Percentiles rank a stretch among this genome's conserved stretches.
Conservation (phyloP, 2,113 vertebrate genomes). For the Archilochus colubris region DNA sequence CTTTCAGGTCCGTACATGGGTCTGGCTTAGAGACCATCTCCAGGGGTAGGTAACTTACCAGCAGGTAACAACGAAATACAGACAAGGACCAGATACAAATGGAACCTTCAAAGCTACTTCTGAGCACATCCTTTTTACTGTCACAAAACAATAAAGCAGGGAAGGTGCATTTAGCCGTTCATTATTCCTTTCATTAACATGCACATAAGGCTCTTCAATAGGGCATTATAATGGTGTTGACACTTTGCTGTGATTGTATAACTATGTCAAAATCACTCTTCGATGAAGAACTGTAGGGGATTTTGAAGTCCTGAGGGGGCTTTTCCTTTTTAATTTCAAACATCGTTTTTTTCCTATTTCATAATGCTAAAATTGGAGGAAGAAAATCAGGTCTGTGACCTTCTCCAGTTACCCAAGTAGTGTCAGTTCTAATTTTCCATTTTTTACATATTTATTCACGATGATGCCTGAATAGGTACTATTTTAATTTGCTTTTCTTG, state of each 20-base stretch:
- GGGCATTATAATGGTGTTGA: not conserved
- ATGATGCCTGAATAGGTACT: not conserved
- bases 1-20: not conserved
- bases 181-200: not conserved
- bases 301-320: not conserved
- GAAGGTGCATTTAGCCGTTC: not conserved
- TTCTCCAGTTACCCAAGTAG: not conserved
- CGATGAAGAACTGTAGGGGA: not conserved
- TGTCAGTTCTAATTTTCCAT: not conserved
- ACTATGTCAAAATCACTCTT: not conserved
- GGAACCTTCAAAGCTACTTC: not conserved
- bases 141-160: not conserved
- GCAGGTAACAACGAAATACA: not conserved
- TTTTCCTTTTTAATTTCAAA: not conserved
- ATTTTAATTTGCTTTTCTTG: constrained; percentile 3
- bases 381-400: not conserved
- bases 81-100: not conserved
- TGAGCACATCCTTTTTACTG: not conserved
- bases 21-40: not conserved
- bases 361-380: not conserved
- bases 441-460: not conserved
- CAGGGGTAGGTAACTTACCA: not conserved
- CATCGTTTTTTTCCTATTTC: not conserved
- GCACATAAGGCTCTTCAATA: not conserved
- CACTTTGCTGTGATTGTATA: not conserved